phyloP scores from a whole-genome alignment of 2,113 vertebrate species.

The Eptesicus fuscus region DNA sequence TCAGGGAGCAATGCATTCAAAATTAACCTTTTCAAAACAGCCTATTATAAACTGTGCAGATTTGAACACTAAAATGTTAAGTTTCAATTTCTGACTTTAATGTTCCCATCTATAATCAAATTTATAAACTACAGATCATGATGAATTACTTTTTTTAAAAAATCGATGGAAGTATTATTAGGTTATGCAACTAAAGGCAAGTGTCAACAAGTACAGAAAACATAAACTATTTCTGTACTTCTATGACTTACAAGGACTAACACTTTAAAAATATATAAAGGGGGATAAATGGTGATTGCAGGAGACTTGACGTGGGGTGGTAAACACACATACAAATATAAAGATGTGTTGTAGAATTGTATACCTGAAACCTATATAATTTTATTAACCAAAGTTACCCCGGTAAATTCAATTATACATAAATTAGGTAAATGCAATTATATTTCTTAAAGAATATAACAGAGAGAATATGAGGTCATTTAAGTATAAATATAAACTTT shows the following conservation, averaged over 20 bases:
- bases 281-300: not conserved
- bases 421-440: not conserved
- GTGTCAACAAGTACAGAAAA: not conserved
- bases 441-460: not conserved
- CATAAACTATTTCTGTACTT: not conserved
- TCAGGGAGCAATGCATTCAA: not conserved
- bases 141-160: not conserved
- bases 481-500: not conserved
- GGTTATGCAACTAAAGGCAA: not conserved
- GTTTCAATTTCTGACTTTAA: not conserved
- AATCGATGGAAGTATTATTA: not conserved
- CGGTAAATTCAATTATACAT: not conserved
- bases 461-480: not conserved
- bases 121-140: conserved; percentile 20
- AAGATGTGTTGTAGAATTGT: not conserved
- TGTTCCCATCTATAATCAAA: not conserved
- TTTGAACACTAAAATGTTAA: not conserved
- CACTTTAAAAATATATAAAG: not conserved
- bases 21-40: not conserved
- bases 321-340: not conserved
- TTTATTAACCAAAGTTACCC: not conserved
- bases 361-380: not conserved
- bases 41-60: not conserved
- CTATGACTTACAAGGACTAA: not conserved
- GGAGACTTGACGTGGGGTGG: not conserved